Conservation (phyloP, 2,888 invertebrate species). For the Odontomyia ornata region DNA sequence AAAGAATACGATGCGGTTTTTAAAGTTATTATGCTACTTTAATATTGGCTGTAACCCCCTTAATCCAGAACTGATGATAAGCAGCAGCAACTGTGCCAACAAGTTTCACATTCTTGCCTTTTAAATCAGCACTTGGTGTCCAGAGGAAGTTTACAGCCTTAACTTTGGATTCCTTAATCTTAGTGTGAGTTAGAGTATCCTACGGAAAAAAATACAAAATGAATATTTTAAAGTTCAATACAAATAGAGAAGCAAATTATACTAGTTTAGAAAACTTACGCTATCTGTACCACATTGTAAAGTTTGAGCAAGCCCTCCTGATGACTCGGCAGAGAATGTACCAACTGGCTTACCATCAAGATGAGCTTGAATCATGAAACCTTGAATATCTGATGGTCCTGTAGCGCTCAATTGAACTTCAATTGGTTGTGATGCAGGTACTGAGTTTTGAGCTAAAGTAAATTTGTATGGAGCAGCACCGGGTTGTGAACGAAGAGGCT, state of each 20-base stretch:
- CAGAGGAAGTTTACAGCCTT: slow-evolving; percentile 67
- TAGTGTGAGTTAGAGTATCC: slow-evolving; percentile 77
- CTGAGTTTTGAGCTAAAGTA: slow-evolving; percentile 57
- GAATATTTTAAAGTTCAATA: too few species aligned
- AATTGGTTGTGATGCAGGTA: slow-evolving; percentile 62
- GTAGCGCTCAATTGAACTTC: slow-evolving; percentile 64
- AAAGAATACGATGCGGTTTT: background rate
- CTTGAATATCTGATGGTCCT: slow-evolving; percentile 68
- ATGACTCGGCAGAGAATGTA: slow-evolving; percentile 67
- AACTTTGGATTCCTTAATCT: slow-evolving; percentile 68
- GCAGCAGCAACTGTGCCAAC: slow-evolving; percentile 75
- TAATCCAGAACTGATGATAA: slow-evolving; percentile 78
- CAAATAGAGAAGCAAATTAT: background rate
- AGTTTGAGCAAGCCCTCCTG: background rate
- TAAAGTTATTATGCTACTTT: slow-evolving; percentile 63
- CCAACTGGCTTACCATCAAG: slow-evolving; percentile 71
- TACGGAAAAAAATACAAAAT: too few species aligned
- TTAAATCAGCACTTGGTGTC: slow-evolving; percentile 72
- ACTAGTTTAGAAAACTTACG: slow-evolving; percentile 7
- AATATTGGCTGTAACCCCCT: slow-evolving; percentile 70
- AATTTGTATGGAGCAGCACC: slow-evolving; percentile 70
- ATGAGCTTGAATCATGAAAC: slow-evolving; percentile 74
- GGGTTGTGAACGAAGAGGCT: slow-evolving; percentile 65
- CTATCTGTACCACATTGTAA: background rate
- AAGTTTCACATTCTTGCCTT: slow-evolving; percentile 70